Evolutionary conservation across 2,797 vertebrate genomes (phyloP).

Genomic region (Streptopelia turtur): DNA sequence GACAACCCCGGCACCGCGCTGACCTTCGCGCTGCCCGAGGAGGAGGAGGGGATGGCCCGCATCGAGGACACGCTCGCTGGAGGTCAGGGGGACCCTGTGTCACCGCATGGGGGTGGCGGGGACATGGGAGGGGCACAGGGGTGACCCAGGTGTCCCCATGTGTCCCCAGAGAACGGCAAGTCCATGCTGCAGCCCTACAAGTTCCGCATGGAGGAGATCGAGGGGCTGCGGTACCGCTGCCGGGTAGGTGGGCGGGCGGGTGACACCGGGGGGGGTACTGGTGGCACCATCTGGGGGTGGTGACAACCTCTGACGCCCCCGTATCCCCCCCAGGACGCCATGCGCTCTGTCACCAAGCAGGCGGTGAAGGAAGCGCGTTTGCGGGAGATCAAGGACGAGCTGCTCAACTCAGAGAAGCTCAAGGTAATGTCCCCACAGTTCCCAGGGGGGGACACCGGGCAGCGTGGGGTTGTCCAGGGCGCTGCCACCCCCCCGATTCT

Average conservation of each 20-base stretch:
- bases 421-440: slow-evolving; percentile 78
- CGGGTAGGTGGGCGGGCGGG: slow-evolving; percentile 75
- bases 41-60: slow-evolving; percentile 73
- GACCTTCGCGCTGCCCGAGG: slow-evolving; percentile 85
- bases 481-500: no score
- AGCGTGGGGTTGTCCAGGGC: rapidly evolving
- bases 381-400: slow-evolving; percentile 94
- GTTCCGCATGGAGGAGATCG: slow-evolving; percentile 91
- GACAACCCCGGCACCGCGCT: slow-evolving; percentile 88
- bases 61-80: slow-evolving; percentile 84
- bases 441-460: no score
- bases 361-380: slow-evolving; percentile 90
- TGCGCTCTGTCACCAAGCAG: slow-evolving; percentile 95
- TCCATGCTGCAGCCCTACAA: slow-evolving; percentile 83
- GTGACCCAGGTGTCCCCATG: background rate
- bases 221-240: slow-evolving; percentile 92
- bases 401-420: slow-evolving; percentile 92
- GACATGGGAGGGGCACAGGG: no score
- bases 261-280: rapidly evolving
- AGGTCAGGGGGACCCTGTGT: slow-evolving; percentile 71
- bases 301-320: background rate
- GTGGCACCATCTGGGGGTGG: rapidly evolving
- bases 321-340: slow-evolving; percentile 84
- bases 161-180: slow-evolving; percentile 72
- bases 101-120: background rate